Evolutionary conservation across 1,140 invertebrate genomes (phyloP).

Genomic region (Cyclina sinensis): DNA sequence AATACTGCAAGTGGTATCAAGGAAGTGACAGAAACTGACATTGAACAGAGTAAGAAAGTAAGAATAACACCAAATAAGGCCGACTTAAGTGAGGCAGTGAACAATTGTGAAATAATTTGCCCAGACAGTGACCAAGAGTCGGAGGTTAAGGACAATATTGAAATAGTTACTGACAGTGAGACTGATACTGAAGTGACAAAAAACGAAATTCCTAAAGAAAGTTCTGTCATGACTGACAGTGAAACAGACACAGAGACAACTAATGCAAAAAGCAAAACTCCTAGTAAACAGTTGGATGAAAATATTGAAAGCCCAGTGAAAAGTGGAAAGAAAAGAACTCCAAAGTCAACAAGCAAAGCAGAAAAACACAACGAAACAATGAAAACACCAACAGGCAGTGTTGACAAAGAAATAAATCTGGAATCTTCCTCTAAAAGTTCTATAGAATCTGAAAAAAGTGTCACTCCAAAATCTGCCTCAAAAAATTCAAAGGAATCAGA

Average conservation of each 20-base stretch:
- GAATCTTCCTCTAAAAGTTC: too few species aligned
- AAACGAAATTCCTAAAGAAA: background rate
- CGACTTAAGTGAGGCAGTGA: too few species aligned
- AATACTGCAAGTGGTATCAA: background rate
- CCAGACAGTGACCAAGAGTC: too few species aligned
- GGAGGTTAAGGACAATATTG: background rate
- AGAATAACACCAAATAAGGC: too few species aligned
- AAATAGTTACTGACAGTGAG: background rate
- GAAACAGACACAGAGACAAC: background rate
- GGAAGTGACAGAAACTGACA: too few species aligned
- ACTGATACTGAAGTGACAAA: background rate
- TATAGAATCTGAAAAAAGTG: too few species aligned
- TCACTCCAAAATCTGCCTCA: too few species aligned
- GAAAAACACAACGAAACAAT: background rate
- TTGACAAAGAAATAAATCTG: too few species aligned
- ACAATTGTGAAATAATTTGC: too few species aligned
- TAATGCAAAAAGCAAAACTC: background rate
- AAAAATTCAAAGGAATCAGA: too few species aligned
- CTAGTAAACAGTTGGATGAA: background rate
- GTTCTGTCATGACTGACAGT: background rate
- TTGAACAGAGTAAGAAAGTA: too few species aligned
- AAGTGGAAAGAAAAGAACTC: background rate
- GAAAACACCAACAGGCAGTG: background rate
- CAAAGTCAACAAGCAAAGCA: slow-evolving; percentile 4
- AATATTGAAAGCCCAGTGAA: background rate